Evolutionary conservation across 1,140 invertebrate species (phyloP).

Genomic region (Diplogasteroides magnus): DNA sequence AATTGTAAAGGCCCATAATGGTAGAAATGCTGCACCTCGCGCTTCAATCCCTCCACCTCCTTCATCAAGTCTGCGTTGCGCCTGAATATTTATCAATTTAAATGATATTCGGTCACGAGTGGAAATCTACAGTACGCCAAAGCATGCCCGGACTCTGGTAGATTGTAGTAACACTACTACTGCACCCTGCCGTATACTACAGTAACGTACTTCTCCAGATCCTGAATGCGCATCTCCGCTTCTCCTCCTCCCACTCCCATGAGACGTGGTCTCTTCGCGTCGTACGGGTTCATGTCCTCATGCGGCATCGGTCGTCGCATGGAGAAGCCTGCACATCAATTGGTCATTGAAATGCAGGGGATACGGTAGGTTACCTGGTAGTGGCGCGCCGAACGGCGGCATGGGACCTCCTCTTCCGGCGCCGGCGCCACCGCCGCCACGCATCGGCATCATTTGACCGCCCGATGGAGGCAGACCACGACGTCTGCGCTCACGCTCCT

Average conservation of each 20-base stretch:
- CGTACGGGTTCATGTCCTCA: background rate
- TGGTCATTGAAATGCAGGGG: no score
- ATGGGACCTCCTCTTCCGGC: background rate
- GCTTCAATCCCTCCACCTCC: conserved; percentile 39
- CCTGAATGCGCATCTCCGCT: background rate
- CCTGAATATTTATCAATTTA: conserved; percentile 15
- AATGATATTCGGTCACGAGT: background rate
- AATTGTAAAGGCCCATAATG: no score
- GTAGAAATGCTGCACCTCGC: no score
- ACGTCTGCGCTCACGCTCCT: conserved; percentile 34
- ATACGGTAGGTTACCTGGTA: no score
- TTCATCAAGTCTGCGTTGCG: conserved; percentile 31
- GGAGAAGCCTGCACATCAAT: background rate
- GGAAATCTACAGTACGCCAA: background rate
- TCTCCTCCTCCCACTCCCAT: no score
- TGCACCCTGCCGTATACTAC: background rate
- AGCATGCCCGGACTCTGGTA: no score
- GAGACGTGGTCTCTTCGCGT: background rate
- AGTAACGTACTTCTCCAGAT: background rate
- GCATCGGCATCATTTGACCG: background rate
- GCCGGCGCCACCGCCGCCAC: conserved; percentile 5
- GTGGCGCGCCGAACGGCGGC: background rate
- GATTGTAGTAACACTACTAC: no score
- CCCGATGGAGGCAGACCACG: conserved; percentile 2
- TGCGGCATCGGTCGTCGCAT: background rate